Evolutionary conservation across 1,140 invertebrate species (phyloP).

Genomic region (Aplysia californica): DNA sequence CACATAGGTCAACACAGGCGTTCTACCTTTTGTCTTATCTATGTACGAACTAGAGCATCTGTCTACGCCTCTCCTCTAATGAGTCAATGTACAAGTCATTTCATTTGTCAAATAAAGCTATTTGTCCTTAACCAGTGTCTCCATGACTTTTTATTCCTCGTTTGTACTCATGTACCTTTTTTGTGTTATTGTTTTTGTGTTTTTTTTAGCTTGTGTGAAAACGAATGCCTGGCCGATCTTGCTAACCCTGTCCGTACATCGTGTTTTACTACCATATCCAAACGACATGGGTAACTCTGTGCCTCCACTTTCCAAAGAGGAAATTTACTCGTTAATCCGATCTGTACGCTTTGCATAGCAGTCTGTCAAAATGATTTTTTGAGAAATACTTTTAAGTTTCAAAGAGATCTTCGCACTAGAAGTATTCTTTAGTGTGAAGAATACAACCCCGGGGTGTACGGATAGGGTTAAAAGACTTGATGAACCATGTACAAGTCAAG

Average conservation of each 20-base stretch:
- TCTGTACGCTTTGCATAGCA: too few relatives aligned
- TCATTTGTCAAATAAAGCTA: conserved; percentile 51
- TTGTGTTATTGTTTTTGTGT: background rate
- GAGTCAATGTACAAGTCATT: conserved; percentile 41
- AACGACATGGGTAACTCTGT: background rate
- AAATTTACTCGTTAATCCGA: too few relatives aligned
- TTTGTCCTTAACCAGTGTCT: conserved; percentile 35
- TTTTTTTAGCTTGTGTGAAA: background rate
- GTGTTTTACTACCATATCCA: background rate
- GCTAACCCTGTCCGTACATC: background rate
- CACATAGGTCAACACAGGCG: too few relatives aligned
- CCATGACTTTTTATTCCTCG: background rate
- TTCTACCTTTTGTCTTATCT: conserved; percentile 24
- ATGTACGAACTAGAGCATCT: conserved; percentile 26
- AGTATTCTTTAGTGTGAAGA: too few relatives aligned
- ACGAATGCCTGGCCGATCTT: background rate
- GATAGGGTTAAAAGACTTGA: too few relatives aligned
- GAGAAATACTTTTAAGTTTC: too few relatives aligned
- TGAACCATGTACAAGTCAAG: too few relatives aligned
- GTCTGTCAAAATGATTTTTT: too few relatives aligned
- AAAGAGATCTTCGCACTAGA: too few relatives aligned
- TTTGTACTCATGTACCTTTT: too few relatives aligned
- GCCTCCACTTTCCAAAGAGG: background rate
- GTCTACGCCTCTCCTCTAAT: conserved; percentile 15
- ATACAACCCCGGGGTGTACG: too few relatives aligned